Conservation (phyloP, 2,888 invertebrate species). For the Epirrhoe alternata region DNA sequence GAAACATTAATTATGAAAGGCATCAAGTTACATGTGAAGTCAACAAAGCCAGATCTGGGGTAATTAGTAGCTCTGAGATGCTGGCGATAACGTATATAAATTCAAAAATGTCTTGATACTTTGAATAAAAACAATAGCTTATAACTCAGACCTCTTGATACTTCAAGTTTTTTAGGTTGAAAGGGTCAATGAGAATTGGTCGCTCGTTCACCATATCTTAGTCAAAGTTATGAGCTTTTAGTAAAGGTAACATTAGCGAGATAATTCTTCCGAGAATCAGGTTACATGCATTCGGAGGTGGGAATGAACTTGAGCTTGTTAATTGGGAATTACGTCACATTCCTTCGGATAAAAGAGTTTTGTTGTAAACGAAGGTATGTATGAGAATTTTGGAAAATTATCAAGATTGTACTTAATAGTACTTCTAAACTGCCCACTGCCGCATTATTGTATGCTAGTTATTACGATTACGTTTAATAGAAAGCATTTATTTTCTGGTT, state of each 20-base stretch:
- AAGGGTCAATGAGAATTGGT: slow-evolving; percentile 51
- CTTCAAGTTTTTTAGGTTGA: slow-evolving; percentile 8
- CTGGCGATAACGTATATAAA: slow-evolving; percentile 44
- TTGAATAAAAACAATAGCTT: slow-evolving; percentile 45
- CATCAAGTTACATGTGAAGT: slow-evolving; percentile 56
- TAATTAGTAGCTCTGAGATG: slow-evolving; percentile 65
- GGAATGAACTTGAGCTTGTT: slow-evolving; percentile 65
- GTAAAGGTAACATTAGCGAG: slow-evolving; percentile 69
- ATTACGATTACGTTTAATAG: background rate
- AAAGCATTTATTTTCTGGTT: background rate
- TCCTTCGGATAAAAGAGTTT: slow-evolving; percentile 58
- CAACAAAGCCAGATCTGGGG: slow-evolving; percentile 54
- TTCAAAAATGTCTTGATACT: slow-evolving; percentile 45
- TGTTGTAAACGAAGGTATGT: slow-evolving; percentile 48
- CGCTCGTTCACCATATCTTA: slow-evolving; percentile 60
- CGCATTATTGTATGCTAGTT: slow-evolving; percentile 3
- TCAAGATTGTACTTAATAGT: slow-evolving; percentile 22
- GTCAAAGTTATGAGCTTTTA: slow-evolving; percentile 61
- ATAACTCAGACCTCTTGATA: slow-evolving; percentile 38
- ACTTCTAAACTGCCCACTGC: no score
- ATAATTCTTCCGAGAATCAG: slow-evolving; percentile 68
- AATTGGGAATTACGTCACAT: slow-evolving; percentile 62
- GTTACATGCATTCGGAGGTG: slow-evolving; percentile 60
- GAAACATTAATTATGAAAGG: slow-evolving; percentile 49
- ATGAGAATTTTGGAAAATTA: slow-evolving; percentile 45